A percentile compares a stretch with the other conserved stretches of the same genome.
phyloP scores from a whole-genome alignment of 1,140 invertebrate genomes.

The Drosophila pachea region DNA sequence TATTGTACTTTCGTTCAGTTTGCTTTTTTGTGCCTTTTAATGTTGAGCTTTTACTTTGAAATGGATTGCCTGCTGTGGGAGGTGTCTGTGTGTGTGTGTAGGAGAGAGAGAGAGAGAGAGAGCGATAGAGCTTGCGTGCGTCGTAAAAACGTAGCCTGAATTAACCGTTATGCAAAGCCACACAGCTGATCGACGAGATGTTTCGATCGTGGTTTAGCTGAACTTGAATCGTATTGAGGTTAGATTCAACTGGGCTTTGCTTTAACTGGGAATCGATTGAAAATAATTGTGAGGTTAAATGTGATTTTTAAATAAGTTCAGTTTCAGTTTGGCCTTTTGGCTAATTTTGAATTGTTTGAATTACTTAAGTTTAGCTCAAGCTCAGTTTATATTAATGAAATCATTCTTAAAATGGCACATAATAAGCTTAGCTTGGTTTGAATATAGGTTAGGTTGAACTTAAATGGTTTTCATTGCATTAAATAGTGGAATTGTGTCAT shows the following conservation, averaged over 20 bases:
- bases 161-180: slow-evolving; percentile 21
- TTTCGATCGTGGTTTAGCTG: not conserved
- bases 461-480: not conserved
- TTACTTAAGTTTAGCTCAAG: not conserved
- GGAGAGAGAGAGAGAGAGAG: slow-evolving; percentile 1
- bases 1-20: slow-evolving; percentile 65
- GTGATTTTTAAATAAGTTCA: not conserved
- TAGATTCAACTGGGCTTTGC: not conserved
- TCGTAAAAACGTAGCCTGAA: slow-evolving; percentile 31
- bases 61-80: slow-evolving; percentile 63
- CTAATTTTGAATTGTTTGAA: not conserved
- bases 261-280: not conserved
- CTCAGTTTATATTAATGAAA: not conserved
- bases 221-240: slow-evolving; percentile 1
- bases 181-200: slow-evolving; percentile 9
- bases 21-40: slow-evolving; percentile 54
- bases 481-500: not conserved
- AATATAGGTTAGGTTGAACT: slow-evolving; percentile 7
- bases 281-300: too few relatives aligned
- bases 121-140: slow-evolving; percentile 14
- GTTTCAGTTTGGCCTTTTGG: not conserved
- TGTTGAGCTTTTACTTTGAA: slow-evolving; percentile 77
- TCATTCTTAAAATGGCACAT: not conserved
- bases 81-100: slow-evolving; percentile 5
- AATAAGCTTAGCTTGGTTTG: not conserved